Evolutionary conservation across 1,140 invertebrate genomes (phyloP).

Genomic region (Neodiprion lecontei): DNA sequence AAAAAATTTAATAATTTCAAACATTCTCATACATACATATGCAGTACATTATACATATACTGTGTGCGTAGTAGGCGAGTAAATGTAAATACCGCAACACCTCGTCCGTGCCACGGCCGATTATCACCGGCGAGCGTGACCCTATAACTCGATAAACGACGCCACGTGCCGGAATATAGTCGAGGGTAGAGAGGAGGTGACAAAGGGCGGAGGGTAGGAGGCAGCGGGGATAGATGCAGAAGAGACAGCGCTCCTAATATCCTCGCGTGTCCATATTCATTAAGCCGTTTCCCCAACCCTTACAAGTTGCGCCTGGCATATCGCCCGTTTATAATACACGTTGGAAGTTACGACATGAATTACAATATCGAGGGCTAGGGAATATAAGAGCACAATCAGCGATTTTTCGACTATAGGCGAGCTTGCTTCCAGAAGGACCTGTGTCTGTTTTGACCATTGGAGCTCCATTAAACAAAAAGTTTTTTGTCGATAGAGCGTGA

Average conservation of each 20-base stretch:
- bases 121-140: not conserved
- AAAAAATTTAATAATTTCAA: too few species aligned
- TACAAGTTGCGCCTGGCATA: not conserved
- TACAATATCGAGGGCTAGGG: too few species aligned
- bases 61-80: not conserved
- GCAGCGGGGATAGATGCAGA: not conserved
- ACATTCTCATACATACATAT: too few species aligned
- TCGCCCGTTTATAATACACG: slow-evolving; percentile 20
- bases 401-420: too few species aligned
- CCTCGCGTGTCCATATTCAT: slow-evolving; percentile 58
- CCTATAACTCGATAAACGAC: slow-evolving; percentile 16
- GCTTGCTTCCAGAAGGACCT: too few species aligned
- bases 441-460: too few species aligned
- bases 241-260: slow-evolving; percentile 48
- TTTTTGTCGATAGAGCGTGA: too few species aligned
- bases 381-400: too few species aligned
- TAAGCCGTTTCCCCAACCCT: slow-evolving; percentile 50
- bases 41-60: too few species aligned
- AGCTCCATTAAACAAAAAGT: too few species aligned
- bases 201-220: not conserved
- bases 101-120: not conserved
- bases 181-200: not conserved
- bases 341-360: too few species aligned
- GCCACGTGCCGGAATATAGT: not conserved
- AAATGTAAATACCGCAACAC: not conserved